Conservation (phyloP, 2,888 invertebrate species). For the Drosophila seclusa region DNA sequence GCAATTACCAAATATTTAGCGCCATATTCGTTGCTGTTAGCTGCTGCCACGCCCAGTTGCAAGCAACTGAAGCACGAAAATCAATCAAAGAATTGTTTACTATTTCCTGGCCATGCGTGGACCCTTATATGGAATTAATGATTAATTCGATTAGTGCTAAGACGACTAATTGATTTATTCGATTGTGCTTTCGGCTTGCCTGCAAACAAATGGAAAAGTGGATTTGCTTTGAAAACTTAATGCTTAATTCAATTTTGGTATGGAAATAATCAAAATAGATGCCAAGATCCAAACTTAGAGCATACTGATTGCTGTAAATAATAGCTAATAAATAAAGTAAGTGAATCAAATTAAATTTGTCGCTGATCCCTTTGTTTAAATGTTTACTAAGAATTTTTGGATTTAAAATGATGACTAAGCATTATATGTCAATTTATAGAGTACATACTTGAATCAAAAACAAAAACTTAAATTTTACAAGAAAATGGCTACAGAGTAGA, state of each 20-base stretch:
- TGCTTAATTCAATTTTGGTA: neutral
- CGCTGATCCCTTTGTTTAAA: too few relatives aligned
- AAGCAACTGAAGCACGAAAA: conserved; percentile 62
- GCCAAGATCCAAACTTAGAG: neutral
- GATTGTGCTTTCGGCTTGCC: conserved; percentile 2
- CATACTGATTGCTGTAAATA: too few relatives aligned
- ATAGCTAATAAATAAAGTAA: too few relatives aligned
- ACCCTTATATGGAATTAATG: conserved; percentile 53
- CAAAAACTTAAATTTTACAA: neutral
- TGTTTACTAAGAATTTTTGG: too few relatives aligned
- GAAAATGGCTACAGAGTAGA: neutral
- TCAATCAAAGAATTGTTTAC: conserved; percentile 39
- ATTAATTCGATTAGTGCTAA: conserved; percentile 27
- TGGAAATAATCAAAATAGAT: neutral
- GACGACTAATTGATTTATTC: conserved; percentile 37
- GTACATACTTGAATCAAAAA: neutral
- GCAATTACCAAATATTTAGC: conserved; percentile 68
- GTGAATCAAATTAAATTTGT: too few relatives aligned
- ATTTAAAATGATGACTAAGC: neutral
- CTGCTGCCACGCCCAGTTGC: conserved; percentile 54
- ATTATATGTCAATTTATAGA: fast-evolving
- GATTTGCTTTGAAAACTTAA: neutral
- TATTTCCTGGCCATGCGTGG: conserved; percentile 39
- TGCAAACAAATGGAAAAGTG: conserved; percentile 1
- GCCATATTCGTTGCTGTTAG: conserved; percentile 62